A percentile compares a stretch with the other conserved stretches of the same genome.
Evolutionary conservation across 2,888 invertebrate species (phyloP).

Genomic region (Habroteleia sp.): DNA sequence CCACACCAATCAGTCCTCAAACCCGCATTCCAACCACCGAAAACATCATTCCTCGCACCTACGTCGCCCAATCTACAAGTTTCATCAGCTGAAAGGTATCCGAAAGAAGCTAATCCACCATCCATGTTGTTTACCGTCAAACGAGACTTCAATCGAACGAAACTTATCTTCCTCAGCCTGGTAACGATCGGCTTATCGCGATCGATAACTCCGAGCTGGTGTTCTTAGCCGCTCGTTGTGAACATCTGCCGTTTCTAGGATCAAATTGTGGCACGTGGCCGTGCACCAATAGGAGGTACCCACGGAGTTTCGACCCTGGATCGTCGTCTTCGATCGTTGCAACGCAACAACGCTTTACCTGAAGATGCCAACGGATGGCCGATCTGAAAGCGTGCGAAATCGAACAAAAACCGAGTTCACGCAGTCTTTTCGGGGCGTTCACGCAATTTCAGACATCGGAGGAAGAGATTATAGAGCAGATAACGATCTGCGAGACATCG

Average conservation of each 20-base stretch:
- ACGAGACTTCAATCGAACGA: slow-evolving; percentile 19
- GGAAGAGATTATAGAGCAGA: slow-evolving; percentile 39
- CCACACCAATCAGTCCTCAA: no score
- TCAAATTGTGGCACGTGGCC: slow-evolving; percentile 75
- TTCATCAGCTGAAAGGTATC: slow-evolving; percentile 6
- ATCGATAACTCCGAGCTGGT: slow-evolving; percentile 73
- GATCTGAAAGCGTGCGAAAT: slow-evolving; percentile 27
- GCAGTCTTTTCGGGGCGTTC: neutral
- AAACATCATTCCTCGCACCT: slow-evolving; percentile 11
- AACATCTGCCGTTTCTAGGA: slow-evolving; percentile 78
- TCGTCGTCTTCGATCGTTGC: slow-evolving; percentile 62
- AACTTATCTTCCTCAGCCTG: slow-evolving; percentile 58
- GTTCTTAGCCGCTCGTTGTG: slow-evolving; percentile 72
- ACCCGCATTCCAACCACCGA: neutral
- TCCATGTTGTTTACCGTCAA: slow-evolving; percentile 20
- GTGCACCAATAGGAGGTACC: slow-evolving; percentile 70
- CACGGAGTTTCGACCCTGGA: slow-evolving; percentile 63
- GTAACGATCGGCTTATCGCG: slow-evolving; percentile 73
- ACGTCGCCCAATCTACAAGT: slow-evolving; percentile 2
- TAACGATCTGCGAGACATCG: slow-evolving; percentile 9
- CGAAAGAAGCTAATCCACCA: slow-evolving; percentile 8
- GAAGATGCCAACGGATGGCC: slow-evolving; percentile 28
- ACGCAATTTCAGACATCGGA: no score
- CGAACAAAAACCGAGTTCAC: slow-evolving; percentile 35
- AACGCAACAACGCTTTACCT: slow-evolving; percentile 45